Conservation (phyloP, 1,140 invertebrate genomes). For the Myzus persicae region DNA sequence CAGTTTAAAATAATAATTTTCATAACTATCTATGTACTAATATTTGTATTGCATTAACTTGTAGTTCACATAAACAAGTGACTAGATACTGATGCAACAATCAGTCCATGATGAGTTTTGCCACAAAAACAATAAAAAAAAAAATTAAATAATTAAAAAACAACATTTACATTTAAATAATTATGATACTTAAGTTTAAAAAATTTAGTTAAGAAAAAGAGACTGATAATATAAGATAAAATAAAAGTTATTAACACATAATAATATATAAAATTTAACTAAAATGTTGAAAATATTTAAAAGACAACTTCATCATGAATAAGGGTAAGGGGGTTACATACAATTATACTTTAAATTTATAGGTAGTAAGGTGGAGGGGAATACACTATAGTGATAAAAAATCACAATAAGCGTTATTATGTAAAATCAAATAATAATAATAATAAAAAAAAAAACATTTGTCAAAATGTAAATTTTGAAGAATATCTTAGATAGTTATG, state of each 20-base stretch:
- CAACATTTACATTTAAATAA: slow-evolving; percentile 30
- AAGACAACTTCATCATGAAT: not conserved
- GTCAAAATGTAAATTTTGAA: not conserved
- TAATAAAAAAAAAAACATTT: slow-evolving; percentile 40
- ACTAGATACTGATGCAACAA: slow-evolving; percentile 54
- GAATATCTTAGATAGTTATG: slow-evolving; percentile 41
- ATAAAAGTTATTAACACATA: slow-evolving; percentile 20
- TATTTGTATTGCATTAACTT: slow-evolving; percentile 44
- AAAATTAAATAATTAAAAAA: slow-evolving; percentile 40
- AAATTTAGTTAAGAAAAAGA: slow-evolving; percentile 15
- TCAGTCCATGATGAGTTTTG: slow-evolving; percentile 43
- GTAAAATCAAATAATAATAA: slow-evolving; percentile 37
- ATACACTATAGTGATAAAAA: slow-evolving; percentile 12
- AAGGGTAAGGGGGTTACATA: not conserved
- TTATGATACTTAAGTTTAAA: slow-evolving; percentile 26
- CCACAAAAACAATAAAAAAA: slow-evolving; percentile 25
- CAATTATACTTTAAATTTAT: not conserved
- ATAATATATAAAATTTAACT: not conserved
- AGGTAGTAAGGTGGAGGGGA: not conserved
- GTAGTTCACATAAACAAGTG: slow-evolving; percentile 43
- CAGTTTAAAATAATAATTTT: slow-evolving; percentile 34
- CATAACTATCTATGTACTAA: slow-evolving; percentile 32
- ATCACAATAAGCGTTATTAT: slow-evolving; percentile 15
- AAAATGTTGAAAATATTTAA: slow-evolving; percentile 34
- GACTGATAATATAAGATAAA: slow-evolving; percentile 36